Evolutionary conservation across 2,888 invertebrate species (phyloP), one percentile per base, ranked within the genome.

Genomic region (Epistrophella euchroma): DNA sequence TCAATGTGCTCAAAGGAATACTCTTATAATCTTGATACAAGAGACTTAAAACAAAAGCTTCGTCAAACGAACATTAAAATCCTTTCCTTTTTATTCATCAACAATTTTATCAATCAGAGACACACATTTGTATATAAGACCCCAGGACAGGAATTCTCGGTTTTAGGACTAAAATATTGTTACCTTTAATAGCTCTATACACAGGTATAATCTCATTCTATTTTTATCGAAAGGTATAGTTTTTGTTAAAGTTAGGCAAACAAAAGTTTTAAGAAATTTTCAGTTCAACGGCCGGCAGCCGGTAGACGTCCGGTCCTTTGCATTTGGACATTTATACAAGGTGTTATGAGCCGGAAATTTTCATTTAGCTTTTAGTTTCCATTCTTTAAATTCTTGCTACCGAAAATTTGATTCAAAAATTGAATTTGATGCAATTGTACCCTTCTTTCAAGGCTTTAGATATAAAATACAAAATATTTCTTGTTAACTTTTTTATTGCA

Each of bases 21-120:
- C 43, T 15, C 45, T 43, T 75, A 71, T 68, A 83, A 64, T 74
- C 78, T 74, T 78, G 73, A 74, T 83, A 74, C 47, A 68, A 73
- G 19, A 50, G 68, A 66, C 73, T 74, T 78, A 47, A 64, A 78
- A 83, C 78, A 83, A 83, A 83, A 70, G 73, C 71, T 45, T 45
- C 50, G 22, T 45, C 50, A 13, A 22, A 62, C 70, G 40, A 62
- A 64, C 70, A 79, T 74, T 58, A 52, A 47, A 71, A 66, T 75
- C 75, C 43, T 80, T 75, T 75, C 52, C 71, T 37, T 79, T 64
- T 28, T 43, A 11, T 70, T 66, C 64, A 78, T 78, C 4, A 2
- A 28, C 60, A 62, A 58, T 25, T 43, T 84, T 71, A 80, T 84
- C 79, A 79, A 84, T 84, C 75, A 72, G 10, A 84, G 25, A 28